These are phyloP conservation scores for Sitta europaea DNA, from an alignment of 2,113 vertebrate species.

Conservation along the genomic window DNA sequence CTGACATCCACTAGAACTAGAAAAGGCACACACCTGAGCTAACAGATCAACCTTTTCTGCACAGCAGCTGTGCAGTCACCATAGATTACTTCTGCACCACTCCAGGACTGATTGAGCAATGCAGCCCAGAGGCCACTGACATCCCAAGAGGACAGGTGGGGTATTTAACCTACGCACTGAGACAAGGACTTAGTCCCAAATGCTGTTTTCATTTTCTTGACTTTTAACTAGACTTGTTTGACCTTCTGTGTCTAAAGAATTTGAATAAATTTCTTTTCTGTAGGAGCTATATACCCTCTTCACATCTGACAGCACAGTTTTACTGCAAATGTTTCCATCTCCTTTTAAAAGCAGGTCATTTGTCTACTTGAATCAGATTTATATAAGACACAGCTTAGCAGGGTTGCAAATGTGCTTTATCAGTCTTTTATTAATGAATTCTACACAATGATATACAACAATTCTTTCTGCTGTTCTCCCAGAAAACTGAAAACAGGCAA, in stretches of 20 bases:
- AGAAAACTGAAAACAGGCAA: background rate
- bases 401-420: constrained; percentile 2
- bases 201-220: background rate
- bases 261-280: constrained; percentile 49
- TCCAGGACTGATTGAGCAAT: background rate
- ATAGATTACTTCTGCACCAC: background rate
- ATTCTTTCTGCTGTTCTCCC: background rate
- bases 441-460: constrained; percentile 11
- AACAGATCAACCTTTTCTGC: background rate
- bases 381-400: constrained; percentile 17
- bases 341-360: constrained; percentile 57
- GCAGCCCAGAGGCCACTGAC: background rate
- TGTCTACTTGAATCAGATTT: constrained; percentile 48
- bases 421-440: constrained; percentile 55
- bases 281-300: background rate
- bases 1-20: background rate
- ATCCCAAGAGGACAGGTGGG: background rate
- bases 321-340: constrained; percentile 31
- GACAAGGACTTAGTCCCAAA: background rate
- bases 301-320: constrained; percentile 12
- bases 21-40: background rate
- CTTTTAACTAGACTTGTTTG: constrained; percentile 64
- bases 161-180: background rate
- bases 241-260: constrained; percentile 55
- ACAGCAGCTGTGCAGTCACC: background rate